phyloP scores from a whole-genome alignment of 2,888 invertebrate species.

The Hermaeophaga mercurialis region DNA sequence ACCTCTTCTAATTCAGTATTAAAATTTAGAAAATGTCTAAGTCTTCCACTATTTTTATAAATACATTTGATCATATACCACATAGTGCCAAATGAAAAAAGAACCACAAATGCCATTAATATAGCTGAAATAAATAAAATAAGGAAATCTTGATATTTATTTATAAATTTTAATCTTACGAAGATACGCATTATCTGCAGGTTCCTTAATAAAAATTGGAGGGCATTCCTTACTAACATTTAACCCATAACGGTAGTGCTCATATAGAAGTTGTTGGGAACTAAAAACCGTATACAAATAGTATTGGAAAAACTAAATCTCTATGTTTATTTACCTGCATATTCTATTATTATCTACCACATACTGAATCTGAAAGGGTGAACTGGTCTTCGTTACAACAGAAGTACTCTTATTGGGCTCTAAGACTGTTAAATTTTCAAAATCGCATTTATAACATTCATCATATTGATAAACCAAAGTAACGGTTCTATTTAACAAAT shows the following conservation, averaged over 20 bases:
- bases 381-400: conserved; percentile 52
- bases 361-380: conserved; percentile 49
- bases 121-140: conserved; percentile 50
- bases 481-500: conserved; percentile 45
- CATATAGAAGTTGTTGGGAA: conserved; percentile 49
- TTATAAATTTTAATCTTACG: conserved; percentile 47
- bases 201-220: conserved; percentile 51
- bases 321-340: conserved; percentile 46
- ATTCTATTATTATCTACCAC: conserved; percentile 30
- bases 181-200: conserved; percentile 56
- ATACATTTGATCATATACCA: conserved; percentile 59
- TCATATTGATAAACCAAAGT: conserved; percentile 53
- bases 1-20: conserved; percentile 52
- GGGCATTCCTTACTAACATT: conserved; percentile 52
- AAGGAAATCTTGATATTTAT: not conserved
- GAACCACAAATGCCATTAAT: conserved; percentile 55
- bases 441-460: conserved; percentile 55
- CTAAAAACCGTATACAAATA: conserved; percentile 42
- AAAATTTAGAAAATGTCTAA: conserved; percentile 43
- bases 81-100: conserved; percentile 56
- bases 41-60: conserved; percentile 52
- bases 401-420: conserved; percentile 44
- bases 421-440: conserved; percentile 47
- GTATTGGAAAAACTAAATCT: not conserved
- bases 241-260: conserved; percentile 57